phyloP scores from a whole-genome alignment of 2,888 invertebrate genomes.

The Nemoura dubitans region DNA sequence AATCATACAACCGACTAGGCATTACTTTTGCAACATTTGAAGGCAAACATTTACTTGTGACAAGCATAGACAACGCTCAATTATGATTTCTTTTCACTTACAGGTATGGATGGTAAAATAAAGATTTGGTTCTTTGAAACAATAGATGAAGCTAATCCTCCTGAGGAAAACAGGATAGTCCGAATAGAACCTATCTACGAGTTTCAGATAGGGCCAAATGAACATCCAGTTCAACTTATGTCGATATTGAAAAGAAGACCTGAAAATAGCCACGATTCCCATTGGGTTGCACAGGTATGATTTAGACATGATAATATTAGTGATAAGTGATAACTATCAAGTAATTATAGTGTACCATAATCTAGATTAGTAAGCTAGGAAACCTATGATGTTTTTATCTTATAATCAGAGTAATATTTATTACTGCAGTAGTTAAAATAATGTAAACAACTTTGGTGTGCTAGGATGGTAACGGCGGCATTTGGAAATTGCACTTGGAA shows the following conservation, averaged over 20 bases:
- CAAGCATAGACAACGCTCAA: no score
- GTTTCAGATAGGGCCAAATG: slow-evolving; percentile 67
- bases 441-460: background rate
- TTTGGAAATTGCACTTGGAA: slow-evolving; percentile 75
- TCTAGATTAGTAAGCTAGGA: no score
- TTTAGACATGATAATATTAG: background rate
- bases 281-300: slow-evolving; percentile 69
- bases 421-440: no score
- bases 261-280: slow-evolving; percentile 57
- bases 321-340: no score
- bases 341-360: no score
- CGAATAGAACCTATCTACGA: slow-evolving; percentile 90
- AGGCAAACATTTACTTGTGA: background rate
- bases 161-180: slow-evolving; percentile 80
- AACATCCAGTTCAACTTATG: slow-evolving; percentile 62
- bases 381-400: no score
- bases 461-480: slow-evolving; percentile 86
- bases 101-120: slow-evolving; percentile 78
- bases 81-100: no score
- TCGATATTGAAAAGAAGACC: slow-evolving; percentile 64
- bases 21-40: background rate
- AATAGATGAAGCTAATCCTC: slow-evolving; percentile 86
- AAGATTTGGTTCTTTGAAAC: slow-evolving; percentile 91
- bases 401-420: no score
- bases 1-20: no score